These are phyloP conservation scores for Triplophysa siluroides DNA, from an alignment of 2,113 vertebrate genomes.

Conservation along the genomic window DNA sequence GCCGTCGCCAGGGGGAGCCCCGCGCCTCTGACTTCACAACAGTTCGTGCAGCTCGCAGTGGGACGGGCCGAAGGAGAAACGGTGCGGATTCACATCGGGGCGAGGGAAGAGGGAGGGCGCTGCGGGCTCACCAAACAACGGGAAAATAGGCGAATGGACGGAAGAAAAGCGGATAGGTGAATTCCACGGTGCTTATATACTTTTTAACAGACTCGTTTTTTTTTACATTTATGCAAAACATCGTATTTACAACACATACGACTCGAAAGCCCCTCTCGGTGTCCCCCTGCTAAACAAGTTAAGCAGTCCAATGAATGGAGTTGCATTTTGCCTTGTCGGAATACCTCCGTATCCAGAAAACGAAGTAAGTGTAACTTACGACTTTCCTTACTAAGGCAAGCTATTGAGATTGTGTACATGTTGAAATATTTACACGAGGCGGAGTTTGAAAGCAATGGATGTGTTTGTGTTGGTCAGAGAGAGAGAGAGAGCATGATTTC, in stretches of 20 bases:
- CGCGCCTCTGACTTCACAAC: constrained; percentile 20
- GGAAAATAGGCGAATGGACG: constrained; percentile 56
- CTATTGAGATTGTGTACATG: neutral
- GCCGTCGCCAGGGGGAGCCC: constrained; percentile 68
- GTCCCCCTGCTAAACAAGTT: constrained; percentile 58
- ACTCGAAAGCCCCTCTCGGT: neutral
- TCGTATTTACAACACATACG: neutral
- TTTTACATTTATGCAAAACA: constrained; percentile 32
- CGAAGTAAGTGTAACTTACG: constrained; percentile 71
- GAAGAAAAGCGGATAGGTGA: constrained; percentile 61
- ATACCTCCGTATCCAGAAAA: constrained; percentile 86
- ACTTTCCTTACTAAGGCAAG: neutral
- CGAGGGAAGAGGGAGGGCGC: constrained; percentile 55
- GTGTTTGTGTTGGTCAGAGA: constrained; percentile 58
- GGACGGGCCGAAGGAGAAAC: constrained; percentile 52
- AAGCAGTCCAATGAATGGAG: constrained; percentile 93
- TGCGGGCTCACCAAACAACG: constrained; percentile 65
- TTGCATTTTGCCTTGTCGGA: constrained; percentile 98
- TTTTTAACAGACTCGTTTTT: neutral
- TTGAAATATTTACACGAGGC: neutral
- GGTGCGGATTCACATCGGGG: constrained; percentile 66
- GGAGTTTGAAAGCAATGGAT: neutral
- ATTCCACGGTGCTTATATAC: constrained; percentile 11
- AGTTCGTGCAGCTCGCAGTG: constrained; percentile 51
- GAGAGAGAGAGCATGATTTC: constrained; percentile 64